Conservation (phyloP, 2,797 vertebrate genomes). For the Siniperca undulata region DNA sequence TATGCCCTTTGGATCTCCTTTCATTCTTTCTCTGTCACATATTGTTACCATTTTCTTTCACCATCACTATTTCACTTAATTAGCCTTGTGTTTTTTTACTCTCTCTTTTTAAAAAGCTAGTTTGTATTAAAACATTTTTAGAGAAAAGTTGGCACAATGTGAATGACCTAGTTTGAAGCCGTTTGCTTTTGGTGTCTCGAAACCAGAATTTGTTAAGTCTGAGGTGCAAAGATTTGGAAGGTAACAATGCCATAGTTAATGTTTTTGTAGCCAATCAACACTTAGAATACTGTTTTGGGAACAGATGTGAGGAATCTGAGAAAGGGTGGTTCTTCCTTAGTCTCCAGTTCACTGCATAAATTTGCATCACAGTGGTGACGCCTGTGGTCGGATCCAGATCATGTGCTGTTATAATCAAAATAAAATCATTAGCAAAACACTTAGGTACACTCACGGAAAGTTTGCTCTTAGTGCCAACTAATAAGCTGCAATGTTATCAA, state of each 20-base stretch:
- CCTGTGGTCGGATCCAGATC: not conserved
- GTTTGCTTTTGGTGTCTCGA: not conserved
- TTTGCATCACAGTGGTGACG: not conserved
- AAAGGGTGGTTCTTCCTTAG: not conserved
- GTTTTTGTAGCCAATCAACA: constrained; percentile 20
- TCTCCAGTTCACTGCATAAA: not conserved
- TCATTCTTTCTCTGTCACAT: not conserved
- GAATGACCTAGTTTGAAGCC: not conserved
- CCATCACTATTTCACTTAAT: not conserved
- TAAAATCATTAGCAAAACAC: not conserved
- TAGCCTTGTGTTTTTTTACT: not conserved
- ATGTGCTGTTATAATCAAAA: not conserved
- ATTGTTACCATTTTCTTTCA: not conserved
- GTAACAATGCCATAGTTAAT: not conserved
- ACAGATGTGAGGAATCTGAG: not conserved
- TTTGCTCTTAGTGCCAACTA: not conserved
- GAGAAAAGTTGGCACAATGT: not conserved
- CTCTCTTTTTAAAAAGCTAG: no score
- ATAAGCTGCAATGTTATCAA: not conserved
- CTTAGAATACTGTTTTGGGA: not conserved
- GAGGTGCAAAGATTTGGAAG: constrained; percentile 2
- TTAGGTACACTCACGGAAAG: not conserved
- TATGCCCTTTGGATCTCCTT: not conserved
- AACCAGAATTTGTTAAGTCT: not conserved
- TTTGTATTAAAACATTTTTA: not conserved